phyloP scores from a whole-genome alignment of 2,888 invertebrate genomes.

The Toxonevra muliebris region DNA sequence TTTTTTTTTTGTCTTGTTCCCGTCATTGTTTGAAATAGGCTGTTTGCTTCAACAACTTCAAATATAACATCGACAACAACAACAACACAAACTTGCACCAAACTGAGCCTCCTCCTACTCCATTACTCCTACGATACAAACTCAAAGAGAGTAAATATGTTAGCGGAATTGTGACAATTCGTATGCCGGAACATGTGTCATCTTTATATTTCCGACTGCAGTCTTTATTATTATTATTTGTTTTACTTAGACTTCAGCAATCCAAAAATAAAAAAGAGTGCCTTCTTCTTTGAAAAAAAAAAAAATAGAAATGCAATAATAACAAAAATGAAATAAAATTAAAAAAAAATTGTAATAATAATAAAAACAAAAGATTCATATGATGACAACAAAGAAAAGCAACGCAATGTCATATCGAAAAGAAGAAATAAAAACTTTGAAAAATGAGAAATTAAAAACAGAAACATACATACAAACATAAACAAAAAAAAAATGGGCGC shows the following conservation, averaged over 20 bases:
- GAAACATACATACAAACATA: no score
- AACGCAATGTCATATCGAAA: background rate
- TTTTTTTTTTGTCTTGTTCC: background rate
- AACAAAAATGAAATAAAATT: constrained; percentile 22
- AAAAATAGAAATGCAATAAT: constrained; percentile 24
- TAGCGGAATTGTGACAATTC: constrained; percentile 31
- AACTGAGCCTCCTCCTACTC: no score
- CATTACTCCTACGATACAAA: no score
- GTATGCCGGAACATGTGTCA: constrained; percentile 44
- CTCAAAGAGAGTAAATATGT: background rate
- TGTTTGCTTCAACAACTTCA: background rate
- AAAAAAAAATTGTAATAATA: constrained; percentile 17
- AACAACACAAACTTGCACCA: no score
- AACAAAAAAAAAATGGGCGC: no score
- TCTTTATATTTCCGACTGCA: constrained; percentile 41
- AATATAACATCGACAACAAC: no score
- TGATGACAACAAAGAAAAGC: background rate
- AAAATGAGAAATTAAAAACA: background rate
- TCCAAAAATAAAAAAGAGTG: background rate
- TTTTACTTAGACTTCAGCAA: background rate
- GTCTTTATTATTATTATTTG: constrained; percentile 25
- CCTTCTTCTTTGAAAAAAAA: background rate
- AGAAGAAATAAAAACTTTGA: constrained; percentile 9
- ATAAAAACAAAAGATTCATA: constrained; percentile 5
- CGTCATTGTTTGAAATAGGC: constrained; percentile 37